Conservation (phyloP, 2,888 invertebrate genomes). For the Cataglyphis livida region DNA sequence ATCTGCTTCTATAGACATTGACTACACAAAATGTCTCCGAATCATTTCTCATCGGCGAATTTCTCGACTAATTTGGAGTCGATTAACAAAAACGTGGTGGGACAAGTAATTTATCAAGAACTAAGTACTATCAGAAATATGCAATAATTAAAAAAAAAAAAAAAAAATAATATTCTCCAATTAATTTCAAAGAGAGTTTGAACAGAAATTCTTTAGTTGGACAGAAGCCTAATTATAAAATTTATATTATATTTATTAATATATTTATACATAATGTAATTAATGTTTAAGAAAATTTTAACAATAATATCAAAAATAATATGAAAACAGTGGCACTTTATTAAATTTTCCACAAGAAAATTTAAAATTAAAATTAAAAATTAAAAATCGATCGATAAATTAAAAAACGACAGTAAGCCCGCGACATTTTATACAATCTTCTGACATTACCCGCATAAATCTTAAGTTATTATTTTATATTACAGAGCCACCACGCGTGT, state of each 20-base stretch:
- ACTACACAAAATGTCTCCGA: not conserved
- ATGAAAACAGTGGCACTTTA: not conserved
- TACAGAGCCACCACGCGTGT: not conserved
- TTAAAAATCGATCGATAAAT: not conserved
- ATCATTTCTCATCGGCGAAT: not conserved
- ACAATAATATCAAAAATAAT: not conserved
- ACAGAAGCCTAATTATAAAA: too few species aligned
- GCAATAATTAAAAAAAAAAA: not conserved
- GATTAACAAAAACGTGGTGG: not conserved
- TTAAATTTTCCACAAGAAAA: not conserved
- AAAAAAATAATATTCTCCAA: not conserved
- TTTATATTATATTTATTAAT: too few species aligned
- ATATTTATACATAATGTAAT: not conserved
- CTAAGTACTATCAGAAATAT: not conserved
- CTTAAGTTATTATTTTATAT: constrained; percentile 12
- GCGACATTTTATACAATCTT: not conserved
- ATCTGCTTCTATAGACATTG: not conserved
- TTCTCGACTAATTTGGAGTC: not conserved
- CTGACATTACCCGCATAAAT: not conserved
- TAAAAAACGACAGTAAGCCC: not conserved
- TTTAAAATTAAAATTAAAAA: not conserved
- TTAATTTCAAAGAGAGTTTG: not conserved
- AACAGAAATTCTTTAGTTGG: not conserved
- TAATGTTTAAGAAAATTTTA: not conserved
- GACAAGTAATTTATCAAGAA: not conserved